phyloP scores from a whole-genome alignment of 2,888 invertebrate genomes.

The Margaritifera margaritifera region DNA sequence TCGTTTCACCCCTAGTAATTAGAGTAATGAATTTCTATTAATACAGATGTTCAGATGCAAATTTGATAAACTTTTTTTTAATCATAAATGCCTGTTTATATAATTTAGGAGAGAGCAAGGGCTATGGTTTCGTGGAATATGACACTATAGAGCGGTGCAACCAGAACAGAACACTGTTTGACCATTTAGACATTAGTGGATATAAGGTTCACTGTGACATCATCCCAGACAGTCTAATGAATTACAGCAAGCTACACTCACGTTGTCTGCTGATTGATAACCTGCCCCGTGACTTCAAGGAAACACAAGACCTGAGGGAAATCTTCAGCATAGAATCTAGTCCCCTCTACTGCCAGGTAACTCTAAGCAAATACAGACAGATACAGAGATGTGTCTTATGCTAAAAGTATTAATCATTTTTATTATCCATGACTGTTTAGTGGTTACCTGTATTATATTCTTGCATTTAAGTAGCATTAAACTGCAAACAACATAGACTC shows the following conservation, averaged over 20 bases:
- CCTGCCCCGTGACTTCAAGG: slow-evolving; percentile 75
- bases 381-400: not conserved
- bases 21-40: too few relatives aligned
- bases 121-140: slow-evolving; percentile 77
- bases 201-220: slow-evolving; percentile 75
- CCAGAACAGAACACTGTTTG: slow-evolving; percentile 74
- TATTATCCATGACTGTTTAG: not conserved
- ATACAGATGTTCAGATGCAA: too few relatives aligned
- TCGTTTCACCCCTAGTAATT: too few relatives aligned
- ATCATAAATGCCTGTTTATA: not conserved
- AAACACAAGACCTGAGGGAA: slow-evolving; percentile 75
- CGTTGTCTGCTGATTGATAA: slow-evolving; percentile 76
- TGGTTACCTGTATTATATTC: too few relatives aligned
- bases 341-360: slow-evolving; percentile 76
- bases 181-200: slow-evolving; percentile 72
- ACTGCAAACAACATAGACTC: too few relatives aligned
- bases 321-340: slow-evolving; percentile 74
- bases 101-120: slow-evolving; percentile 75
- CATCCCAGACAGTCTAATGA: slow-evolving; percentile 74
- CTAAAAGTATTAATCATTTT: not conserved
- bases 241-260: slow-evolving; percentile 75
- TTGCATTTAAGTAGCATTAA: too few relatives aligned
- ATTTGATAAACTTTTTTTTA: too few relatives aligned
- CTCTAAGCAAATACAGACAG: not conserved
- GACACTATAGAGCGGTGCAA: slow-evolving; percentile 74